A percentile compares a stretch with the other conserved stretches of the same genome.
Conservation (phyloP, 2,113 vertebrate species). For the Cynocephalus volans region DNA sequence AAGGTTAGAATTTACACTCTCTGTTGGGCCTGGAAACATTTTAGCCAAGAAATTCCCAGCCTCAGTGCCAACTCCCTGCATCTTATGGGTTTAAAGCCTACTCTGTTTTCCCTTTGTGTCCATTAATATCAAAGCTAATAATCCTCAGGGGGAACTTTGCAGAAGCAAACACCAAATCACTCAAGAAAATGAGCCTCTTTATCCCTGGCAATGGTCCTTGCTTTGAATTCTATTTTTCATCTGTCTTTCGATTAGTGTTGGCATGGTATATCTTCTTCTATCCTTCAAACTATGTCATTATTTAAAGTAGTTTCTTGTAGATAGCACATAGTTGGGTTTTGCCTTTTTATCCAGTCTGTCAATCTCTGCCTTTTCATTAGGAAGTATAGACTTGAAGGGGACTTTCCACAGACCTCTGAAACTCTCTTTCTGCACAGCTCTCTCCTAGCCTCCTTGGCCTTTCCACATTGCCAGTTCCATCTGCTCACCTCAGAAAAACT, state of each 20-base stretch:
- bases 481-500: not conserved
- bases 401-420: not conserved
- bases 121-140: conserved; percentile 26
- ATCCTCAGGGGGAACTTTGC: not conserved
- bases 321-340: not conserved
- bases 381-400: not conserved
- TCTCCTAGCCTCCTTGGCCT: not conserved
- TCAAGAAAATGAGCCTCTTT: conserved; percentile 11
- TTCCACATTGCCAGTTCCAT: conserved; percentile 5
- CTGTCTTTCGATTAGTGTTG: conserved; percentile 6
- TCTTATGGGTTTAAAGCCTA: not conserved
- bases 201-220: not conserved
- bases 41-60: not conserved
- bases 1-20: not conserved
- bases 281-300: not conserved
- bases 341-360: not conserved
- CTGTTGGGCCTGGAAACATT: not conserved
- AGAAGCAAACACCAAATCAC: not conserved
- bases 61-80: not conserved
- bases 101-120: not conserved
- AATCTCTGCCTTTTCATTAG: conserved; percentile 17
- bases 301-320: not conserved
- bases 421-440: not conserved
- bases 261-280: not conserved
- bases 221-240: conserved; percentile 28